Base-by-base conservation (phyloP, 2,797 vertebrate species). In the Tragelaphus eurycerus region DNA sequence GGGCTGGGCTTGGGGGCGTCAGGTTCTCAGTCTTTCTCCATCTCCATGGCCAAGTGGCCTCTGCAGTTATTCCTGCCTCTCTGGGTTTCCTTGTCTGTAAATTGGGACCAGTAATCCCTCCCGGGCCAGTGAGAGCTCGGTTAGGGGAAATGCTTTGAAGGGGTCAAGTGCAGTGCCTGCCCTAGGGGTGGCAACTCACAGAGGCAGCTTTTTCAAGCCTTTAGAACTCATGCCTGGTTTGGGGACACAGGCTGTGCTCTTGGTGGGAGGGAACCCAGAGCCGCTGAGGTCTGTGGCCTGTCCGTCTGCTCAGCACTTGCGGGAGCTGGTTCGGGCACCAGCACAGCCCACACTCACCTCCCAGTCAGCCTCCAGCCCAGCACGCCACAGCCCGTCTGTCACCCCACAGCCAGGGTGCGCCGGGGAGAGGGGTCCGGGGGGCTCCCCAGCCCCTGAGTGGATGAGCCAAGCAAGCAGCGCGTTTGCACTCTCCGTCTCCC, bases 101-200 rank as follows among this genome's bases (percentile, higher is more conserved):
- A 19, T 11, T 14, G 31, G 64, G 59, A 31, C 43, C 60, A 13
- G 86, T 15, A 11, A 6, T 13, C 15, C 64, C 46, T 50, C 48
- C n/a, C 15, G 16, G 8, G 55, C 1, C 0, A 34, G 60, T 2
- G 21, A n/a, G 25, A 38, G 38, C 11, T 12, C 25, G 7, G 2
- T 23, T 31, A 1, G 4, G 67, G 67, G 90, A 76, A 23, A 38
- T 25, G 52, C 82, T 38, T 48, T 43, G 38, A 86, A 15, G 29
- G 15, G 7, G 12, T 19, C 54, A 57, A 34, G 57, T 1, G 8
- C 60, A 46, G 31, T 6, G 48, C 90, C 71, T 38, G 23, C 81
- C 76, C 86, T 46, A 4, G 23, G 21, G 16, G 15, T 5, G 15
- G 46, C 3, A 15, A 50, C 55, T 54, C 23, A 15, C 21, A 3